Conservation (phyloP, 2,113 vertebrate species). For the Pluvianellus socialis region DNA sequence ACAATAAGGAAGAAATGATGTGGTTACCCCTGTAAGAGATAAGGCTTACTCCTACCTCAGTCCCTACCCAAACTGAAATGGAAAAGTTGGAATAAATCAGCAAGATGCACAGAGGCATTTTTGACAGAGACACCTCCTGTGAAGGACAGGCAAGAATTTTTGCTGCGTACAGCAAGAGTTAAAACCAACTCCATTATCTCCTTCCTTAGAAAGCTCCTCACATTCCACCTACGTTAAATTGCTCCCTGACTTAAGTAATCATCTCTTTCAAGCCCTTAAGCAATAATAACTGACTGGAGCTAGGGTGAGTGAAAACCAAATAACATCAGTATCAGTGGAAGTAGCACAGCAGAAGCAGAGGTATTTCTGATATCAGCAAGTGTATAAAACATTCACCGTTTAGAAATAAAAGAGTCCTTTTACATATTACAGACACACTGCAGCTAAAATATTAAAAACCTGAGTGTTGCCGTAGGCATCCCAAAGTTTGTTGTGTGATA, state of each 20-base stretch:
- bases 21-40: not conserved
- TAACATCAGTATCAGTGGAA: not conserved
- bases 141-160: not conserved
- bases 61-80: not conserved
- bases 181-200: not conserved
- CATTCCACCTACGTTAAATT: not conserved
- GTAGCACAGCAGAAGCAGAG: not conserved
- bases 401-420: not conserved
- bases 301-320: not conserved
- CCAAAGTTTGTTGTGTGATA: not conserved
- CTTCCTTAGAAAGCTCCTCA: constrained; percentile 5
- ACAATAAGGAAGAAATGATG: not conserved
- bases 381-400: not conserved
- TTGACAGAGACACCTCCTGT: not conserved
- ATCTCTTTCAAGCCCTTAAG: constrained; percentile 38
- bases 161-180: not conserved
- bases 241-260: constrained; percentile 49
- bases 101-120: not conserved
- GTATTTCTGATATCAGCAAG: not conserved
- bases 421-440: not conserved
- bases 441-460: not conserved
- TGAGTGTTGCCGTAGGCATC: not conserved
- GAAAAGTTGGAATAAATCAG: not conserved
- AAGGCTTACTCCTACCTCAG: not conserved
- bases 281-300: constrained; percentile 23